A percentile compares a stretch with the other conserved stretches of the same genome.
phyloP scores from a whole-genome alignment of 2,113 vertebrate species.

The Pan paniscus region DNA sequence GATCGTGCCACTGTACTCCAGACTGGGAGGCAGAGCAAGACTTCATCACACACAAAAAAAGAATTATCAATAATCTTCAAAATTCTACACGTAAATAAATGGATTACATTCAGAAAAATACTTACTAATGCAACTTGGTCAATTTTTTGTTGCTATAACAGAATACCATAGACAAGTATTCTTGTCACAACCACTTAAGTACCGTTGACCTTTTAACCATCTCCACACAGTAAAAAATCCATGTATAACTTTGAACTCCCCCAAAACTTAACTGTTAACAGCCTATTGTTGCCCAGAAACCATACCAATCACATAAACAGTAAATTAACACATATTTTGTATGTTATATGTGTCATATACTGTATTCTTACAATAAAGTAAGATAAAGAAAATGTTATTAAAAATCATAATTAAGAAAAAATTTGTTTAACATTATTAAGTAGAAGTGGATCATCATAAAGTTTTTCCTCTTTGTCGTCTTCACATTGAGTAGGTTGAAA shows the following conservation, averaged over 20 bases:
- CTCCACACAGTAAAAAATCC: not conserved
- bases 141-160: not conserved
- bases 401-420: not conserved
- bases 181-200: not conserved
- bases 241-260: not conserved
- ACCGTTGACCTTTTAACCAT: not conserved
- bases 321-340: not conserved
- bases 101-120: not conserved
- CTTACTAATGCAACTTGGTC: not conserved
- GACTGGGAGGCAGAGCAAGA: not conserved
- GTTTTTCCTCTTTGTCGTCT: not conserved
- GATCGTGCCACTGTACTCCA: not conserved
- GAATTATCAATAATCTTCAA: not conserved
- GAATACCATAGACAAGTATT: not conserved
- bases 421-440: not conserved
- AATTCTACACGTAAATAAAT: not conserved
- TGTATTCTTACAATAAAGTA: not conserved
- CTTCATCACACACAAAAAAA: not conserved
- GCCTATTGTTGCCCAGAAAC: not conserved
- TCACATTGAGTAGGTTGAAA: not conserved
- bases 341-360: not conserved
- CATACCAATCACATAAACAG: not conserved
- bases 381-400: not conserved
- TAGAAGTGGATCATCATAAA: not conserved
- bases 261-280: not conserved